Evolutionary conservation across 2,113 vertebrate genomes (phyloP).

Genomic region (Chinchilla lanigera): DNA sequence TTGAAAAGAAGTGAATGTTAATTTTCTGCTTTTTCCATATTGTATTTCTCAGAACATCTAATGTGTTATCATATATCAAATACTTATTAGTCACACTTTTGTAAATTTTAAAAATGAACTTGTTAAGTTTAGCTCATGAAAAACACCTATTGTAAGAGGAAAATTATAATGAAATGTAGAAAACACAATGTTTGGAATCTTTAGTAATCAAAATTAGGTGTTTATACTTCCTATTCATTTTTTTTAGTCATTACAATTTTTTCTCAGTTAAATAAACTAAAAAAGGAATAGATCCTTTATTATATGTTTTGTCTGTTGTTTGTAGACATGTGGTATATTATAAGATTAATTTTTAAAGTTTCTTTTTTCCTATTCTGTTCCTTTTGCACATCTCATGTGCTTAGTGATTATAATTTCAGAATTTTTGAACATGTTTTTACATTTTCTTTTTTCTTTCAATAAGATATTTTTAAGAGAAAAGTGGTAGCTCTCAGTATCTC

Average conservation of each 20-base stretch:
- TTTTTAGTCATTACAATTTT: neutral
- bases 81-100: neutral
- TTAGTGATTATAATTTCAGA: slow-evolving; percentile 27
- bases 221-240: neutral
- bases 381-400: neutral
- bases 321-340: neutral
- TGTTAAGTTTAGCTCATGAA: neutral
- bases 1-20: slow-evolving; percentile 35
- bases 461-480: neutral
- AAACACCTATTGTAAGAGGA: neutral
- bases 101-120: neutral
- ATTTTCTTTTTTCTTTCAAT: neutral
- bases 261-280: neutral
- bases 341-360: slow-evolving; percentile 2
- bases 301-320: slow-evolving; percentile 1
- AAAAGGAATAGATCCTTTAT: neutral
- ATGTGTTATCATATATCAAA: neutral
- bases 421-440: neutral
- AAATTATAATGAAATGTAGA: slow-evolving; percentile 43
- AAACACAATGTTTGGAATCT: neutral
- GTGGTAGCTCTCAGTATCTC: neutral
- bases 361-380: neutral
- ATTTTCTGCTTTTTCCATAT: slow-evolving; percentile 1
- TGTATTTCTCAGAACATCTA: neutral
- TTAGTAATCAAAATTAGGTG: slow-evolving; percentile 1